A percentile compares a stretch with the other conserved stretches of the same genome.
Evolutionary conservation across 2,113 vertebrate genomes (phyloP).

Genomic region (Microtus montanus): DNA sequence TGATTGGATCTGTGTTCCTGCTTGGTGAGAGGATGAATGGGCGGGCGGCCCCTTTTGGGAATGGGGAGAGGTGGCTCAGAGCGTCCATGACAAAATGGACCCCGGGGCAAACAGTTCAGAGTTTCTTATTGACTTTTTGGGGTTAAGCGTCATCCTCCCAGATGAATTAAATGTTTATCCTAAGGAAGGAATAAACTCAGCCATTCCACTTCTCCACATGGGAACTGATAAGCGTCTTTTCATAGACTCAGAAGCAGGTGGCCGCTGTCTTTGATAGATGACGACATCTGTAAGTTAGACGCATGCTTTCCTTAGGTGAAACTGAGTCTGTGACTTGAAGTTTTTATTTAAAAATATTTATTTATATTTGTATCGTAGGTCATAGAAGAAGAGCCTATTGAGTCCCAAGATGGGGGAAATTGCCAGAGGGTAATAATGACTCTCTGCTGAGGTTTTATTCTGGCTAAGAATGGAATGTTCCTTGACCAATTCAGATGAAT

Average conservation of each 20-base stretch:
- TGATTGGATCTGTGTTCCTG: background rate
- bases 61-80: background rate
- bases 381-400: background rate
- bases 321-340: background rate
- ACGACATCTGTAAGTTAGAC: background rate
- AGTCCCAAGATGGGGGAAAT: background rate
- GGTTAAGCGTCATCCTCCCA: constrained; percentile 41
- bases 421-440: background rate
- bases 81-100: background rate
- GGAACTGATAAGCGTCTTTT: constrained; percentile 38
- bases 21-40: background rate
- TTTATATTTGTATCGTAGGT: background rate
- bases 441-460: constrained; percentile 24
- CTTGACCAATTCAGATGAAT: constrained; percentile 45
- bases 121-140: constrained; percentile 65
- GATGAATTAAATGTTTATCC: constrained; percentile 61
- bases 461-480: constrained; percentile 44
- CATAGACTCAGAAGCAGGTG: constrained; percentile 13
- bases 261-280: background rate
- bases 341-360: background rate
- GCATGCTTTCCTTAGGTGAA: constrained; percentile 3
- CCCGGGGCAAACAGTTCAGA: constrained; percentile 46
- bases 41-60: background rate
- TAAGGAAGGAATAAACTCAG: constrained; percentile 31
- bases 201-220: background rate